Percentiles rank a stretch among this genome's conserved stretches.
Conservation (phyloP, 2,113 vertebrate species). For the Rhagologus leucostigma region DNA sequence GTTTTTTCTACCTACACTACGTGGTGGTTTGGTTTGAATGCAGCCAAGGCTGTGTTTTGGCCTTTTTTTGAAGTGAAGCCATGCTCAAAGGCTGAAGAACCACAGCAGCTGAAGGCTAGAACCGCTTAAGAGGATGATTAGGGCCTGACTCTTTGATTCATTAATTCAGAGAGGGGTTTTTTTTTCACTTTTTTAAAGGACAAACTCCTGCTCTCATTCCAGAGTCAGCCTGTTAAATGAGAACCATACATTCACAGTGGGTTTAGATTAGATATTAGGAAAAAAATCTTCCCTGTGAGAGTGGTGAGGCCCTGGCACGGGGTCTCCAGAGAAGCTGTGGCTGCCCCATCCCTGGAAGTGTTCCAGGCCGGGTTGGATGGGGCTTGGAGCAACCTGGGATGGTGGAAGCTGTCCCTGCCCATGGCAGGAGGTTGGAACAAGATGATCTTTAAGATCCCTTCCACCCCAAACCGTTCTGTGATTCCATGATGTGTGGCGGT, state of each 20-base stretch:
- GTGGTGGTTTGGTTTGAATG: background rate
- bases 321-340: background rate
- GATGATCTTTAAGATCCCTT: background rate
- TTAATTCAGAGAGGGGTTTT: background rate
- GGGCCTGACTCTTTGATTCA: background rate
- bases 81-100: background rate
- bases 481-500: background rate
- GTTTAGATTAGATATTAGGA: background rate
- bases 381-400: background rate
- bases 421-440: accelerated
- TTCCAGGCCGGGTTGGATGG: accelerated
- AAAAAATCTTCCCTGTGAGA: background rate
- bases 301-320: background rate
- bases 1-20: background rate
- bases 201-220: background rate
- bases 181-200: background rate
- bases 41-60: background rate
- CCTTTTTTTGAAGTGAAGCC: background rate
- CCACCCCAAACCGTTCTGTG: background rate
- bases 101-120: background rate
- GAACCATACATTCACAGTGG: background rate
- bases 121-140: background rate
- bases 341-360: background rate
- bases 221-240: background rate
- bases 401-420: background rate